phyloP scores from a whole-genome alignment of 2,888 invertebrate species.

The Rambutsinella grinnellia region DNA sequence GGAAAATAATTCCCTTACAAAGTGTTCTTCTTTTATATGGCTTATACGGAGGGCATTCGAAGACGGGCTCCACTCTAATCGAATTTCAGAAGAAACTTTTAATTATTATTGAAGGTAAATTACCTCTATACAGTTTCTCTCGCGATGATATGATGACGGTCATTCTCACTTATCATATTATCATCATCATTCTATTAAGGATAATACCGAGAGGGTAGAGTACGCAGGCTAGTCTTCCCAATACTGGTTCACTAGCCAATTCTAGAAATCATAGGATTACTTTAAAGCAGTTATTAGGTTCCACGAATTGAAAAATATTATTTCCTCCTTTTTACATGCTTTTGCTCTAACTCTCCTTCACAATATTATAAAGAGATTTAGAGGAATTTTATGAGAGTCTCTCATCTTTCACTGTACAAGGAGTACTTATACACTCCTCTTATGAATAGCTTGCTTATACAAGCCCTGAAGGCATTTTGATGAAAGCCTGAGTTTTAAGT shows the following conservation, averaged over 20 bases:
- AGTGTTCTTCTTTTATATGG: slow-evolving; percentile 16
- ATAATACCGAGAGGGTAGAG: slow-evolving; percentile 8
- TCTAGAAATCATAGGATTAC: slow-evolving; percentile 54
- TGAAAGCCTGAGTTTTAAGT: slow-evolving; percentile 46
- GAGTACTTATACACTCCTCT: neutral
- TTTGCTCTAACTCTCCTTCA: slow-evolving; percentile 43
- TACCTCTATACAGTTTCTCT: slow-evolving; percentile 52
- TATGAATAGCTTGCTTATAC: slow-evolving; percentile 30
- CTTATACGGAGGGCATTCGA: too few species aligned
- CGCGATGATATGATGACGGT: neutral
- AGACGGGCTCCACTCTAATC: slow-evolving; percentile 53
- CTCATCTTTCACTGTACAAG: neutral
- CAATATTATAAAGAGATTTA: slow-evolving; percentile 56
- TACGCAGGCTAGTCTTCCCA: too few species aligned
- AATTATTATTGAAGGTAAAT: slow-evolving; percentile 50
- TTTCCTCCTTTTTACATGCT: slow-evolving; percentile 34
- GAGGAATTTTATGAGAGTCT: slow-evolving; percentile 46
- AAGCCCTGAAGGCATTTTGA: slow-evolving; percentile 54
- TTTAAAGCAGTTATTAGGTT: slow-evolving; percentile 57
- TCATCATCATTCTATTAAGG: neutral
- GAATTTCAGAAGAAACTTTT: slow-evolving; percentile 55
- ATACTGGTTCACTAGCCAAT: slow-evolving; percentile 33
- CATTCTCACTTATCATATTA: neutral
- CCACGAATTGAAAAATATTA: slow-evolving; percentile 41
- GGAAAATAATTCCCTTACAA: neutral